phyloP scores from a whole-genome alignment of 2,113 vertebrate species.

The Channa maculata region DNA sequence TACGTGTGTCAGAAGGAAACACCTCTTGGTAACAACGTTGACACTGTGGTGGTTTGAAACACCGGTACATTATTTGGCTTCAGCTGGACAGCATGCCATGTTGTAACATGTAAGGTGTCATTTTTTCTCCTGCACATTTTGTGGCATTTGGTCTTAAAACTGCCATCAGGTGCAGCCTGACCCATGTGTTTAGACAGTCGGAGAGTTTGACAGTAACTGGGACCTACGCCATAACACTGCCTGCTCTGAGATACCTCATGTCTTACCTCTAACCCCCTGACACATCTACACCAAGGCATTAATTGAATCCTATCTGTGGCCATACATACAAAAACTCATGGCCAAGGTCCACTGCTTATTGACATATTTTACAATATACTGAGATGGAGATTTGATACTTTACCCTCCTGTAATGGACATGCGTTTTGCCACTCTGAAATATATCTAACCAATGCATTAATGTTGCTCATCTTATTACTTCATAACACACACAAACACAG shows the following conservation, averaged over 20 bases:
- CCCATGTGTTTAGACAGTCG: conserved; percentile 72
- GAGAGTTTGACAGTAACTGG: conserved; percentile 65
- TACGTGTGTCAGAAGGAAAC: neutral
- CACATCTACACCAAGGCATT: conserved; percentile 39
- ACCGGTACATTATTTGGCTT: conserved; percentile 14
- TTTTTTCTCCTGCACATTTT: conserved; percentile 30
- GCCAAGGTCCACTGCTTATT: conserved; percentile 8
- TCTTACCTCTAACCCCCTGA: conserved; percentile 56
- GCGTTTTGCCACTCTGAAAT: neutral
- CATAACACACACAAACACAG: neutral
- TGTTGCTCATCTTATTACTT: neutral
- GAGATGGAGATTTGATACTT: neutral
- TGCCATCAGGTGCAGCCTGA: conserved; percentile 52
- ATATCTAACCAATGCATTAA: neutral
- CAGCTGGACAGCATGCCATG: conserved; percentile 29
- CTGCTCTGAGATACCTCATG: conserved; percentile 48
- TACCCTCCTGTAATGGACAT: neutral
- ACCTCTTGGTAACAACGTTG: neutral
- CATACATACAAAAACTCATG: neutral
- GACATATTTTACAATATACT: neutral
- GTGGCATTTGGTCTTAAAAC: conserved; percentile 37
- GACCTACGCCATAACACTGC: conserved; percentile 55
- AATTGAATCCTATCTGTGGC: conserved; percentile 40
- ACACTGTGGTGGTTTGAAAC: conserved; percentile 36
- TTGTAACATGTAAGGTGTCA: conserved; percentile 43